Evolutionary conservation across 1,140 invertebrate species (phyloP), one percentile per base, ranked within the genome.

Genomic region (Grapholita molesta): DNA sequence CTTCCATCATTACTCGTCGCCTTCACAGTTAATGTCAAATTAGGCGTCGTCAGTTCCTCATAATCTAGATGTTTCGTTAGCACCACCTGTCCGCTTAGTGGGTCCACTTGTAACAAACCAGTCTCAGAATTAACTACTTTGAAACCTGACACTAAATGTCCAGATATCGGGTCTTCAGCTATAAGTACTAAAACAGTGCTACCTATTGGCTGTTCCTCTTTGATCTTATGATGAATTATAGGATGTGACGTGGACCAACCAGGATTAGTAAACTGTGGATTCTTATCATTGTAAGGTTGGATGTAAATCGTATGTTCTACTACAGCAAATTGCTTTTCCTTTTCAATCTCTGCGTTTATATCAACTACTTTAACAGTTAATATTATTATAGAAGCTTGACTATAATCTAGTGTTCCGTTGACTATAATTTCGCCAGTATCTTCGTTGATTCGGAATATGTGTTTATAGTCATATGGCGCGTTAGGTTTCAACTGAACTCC

Each of bases 251-350:
- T 93, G 1, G 93, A 94, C 95, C 95, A 96, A 8, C 94, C 94
- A 2, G 92, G 69, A 70, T 96, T 95, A 0, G 93, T 94, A 70
- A 97, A 97, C 3, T 95, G 94, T 0, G 96, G 96, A 87, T 96
- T 96, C 69, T 95, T 95, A 70, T 96, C 96, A 73, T 94, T 95
- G 78, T 95, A 96, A 0, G 96, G 95, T 88, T 97, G 95, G 7
- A 97, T 94, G 78, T 96, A 97, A 6, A 97, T 92, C 0, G 96
- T 96, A 8, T 96, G 94, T 78, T 97, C 96, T 0, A 94, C 93
- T 21, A 89, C 90, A 11, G 94, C 94, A 24, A 94, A 91, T 84
- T 96, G 96, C n/a, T 93, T 88, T 4, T 96, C 94, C 57, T 93
- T 94, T 74, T 95, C 93, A 12, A 94, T 92, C 25, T 94, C 92